phyloP scores from a whole-genome alignment of 1,140 invertebrate genomes.

The Paramacrobiotus metropolitanus region DNA sequence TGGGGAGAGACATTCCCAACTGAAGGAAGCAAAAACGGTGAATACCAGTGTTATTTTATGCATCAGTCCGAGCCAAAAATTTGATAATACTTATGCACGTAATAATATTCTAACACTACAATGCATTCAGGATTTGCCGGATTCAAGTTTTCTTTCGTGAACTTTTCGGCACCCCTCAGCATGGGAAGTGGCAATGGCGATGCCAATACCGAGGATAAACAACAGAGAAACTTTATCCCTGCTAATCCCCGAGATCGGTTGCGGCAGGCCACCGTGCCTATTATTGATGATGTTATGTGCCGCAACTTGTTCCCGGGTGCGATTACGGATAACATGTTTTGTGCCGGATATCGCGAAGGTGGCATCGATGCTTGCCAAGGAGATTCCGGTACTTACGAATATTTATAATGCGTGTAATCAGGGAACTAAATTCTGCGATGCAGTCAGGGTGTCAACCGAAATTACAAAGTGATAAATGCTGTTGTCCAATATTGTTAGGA shows the following conservation, averaged over 20 bases:
- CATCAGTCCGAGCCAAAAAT: too few species aligned
- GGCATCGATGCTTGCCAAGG: constrained; percentile 33
- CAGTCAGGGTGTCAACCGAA: too few species aligned
- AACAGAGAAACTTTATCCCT: neutral
- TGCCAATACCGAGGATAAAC: neutral
- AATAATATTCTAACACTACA: too few species aligned
- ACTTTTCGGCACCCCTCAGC: neutral
- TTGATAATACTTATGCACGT: too few species aligned
- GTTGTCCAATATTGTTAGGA: too few species aligned
- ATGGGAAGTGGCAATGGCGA: too few species aligned
- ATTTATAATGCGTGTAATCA: too few species aligned
- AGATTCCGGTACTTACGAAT: constrained; percentile 36
- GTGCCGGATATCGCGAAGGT: constrained; percentile 30
- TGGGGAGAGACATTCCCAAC: constrained; percentile 19
- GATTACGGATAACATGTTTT: constrained; percentile 46
- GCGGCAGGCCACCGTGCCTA: constrained; percentile 25
- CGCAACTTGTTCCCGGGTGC: constrained; percentile 29
- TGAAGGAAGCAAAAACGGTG: constrained; percentile 6
- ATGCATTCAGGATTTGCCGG: neutral
- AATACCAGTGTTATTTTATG: neutral
- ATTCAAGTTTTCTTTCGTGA: neutral
- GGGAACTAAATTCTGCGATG: too few species aligned
- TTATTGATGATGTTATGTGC: constrained; percentile 26
- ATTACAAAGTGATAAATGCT: too few species aligned
- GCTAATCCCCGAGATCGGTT: constrained; percentile 9